phyloP scores from a whole-genome alignment of 1,140 invertebrate species.

The Leptestheria dahalacensis region DNA sequence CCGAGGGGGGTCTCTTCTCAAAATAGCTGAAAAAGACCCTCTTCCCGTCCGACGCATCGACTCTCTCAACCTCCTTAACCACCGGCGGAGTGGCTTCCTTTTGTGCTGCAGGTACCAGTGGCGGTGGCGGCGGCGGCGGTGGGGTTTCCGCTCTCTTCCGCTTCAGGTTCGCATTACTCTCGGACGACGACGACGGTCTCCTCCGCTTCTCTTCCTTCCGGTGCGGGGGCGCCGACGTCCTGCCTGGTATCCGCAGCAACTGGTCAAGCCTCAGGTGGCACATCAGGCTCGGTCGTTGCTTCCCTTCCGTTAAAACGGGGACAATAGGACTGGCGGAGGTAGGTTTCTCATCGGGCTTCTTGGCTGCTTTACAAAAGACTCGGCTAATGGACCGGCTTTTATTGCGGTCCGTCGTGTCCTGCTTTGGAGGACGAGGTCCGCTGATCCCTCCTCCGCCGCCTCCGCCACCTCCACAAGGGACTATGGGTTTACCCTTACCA shows the following conservation, averaged over 20 bases:
- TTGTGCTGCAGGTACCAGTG: too few species aligned
- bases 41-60: too few species aligned
- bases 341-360: not conserved
- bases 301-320: too few species aligned
- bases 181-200: not conserved
- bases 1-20: conserved; percentile 21
- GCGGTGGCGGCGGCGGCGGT: too few species aligned
- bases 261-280: not conserved
- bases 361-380: not conserved
- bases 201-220: conserved; percentile 12
- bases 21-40: conserved; percentile 28
- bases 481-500: not conserved
- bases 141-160: too few species aligned
- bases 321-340: too few species aligned
- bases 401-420: not conserved
- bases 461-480: too few species aligned
- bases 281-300: not conserved
- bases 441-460: too few species aligned
- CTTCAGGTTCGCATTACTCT: too few species aligned
- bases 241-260: not conserved
- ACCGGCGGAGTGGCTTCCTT: not conserved
- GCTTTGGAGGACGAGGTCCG: not conserved
- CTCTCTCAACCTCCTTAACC: too few species aligned
- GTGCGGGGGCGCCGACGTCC: not conserved
- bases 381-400: not conserved